Percentiles rank a stretch among this genome's conserved stretches.
These are phyloP conservation scores for Heterochromis multidens DNA, from an alignment of 2,113 vertebrate genomes.

Conservation along the genomic window DNA sequence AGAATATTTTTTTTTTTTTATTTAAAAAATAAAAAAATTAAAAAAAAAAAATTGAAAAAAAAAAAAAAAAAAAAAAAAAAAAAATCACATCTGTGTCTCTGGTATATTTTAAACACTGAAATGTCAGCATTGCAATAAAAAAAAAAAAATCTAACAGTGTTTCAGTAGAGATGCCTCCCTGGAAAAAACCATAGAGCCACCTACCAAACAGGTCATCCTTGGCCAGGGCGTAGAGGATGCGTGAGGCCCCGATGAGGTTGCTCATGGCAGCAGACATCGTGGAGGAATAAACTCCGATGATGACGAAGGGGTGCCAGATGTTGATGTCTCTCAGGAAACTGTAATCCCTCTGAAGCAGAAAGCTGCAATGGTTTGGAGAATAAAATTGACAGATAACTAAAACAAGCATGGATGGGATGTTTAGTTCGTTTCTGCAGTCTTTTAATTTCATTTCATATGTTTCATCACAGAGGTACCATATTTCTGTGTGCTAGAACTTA, in stretches of 20 bases:
- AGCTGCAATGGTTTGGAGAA: slow-evolving; percentile 49
- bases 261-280: slow-evolving; percentile 89
- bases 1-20: too few species aligned
- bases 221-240: slow-evolving; percentile 87
- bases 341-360: slow-evolving; percentile 84
- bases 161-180: background rate
- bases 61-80: too few species aligned
- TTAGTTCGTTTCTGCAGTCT: background rate
- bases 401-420: background rate
- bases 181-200: background rate
- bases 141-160: background rate
- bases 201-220: slow-evolving; percentile 88
- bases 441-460: background rate
- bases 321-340: slow-evolving; percentile 87
- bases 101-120: background rate
- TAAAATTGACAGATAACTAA: background rate
- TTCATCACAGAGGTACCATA: background rate
- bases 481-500: background rate
- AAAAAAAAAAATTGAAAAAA: too few species aligned
- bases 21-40: too few species aligned
- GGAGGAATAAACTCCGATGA: slow-evolving; percentile 84
- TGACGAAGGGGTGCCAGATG: slow-evolving; percentile 83
- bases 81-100: background rate
- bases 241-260: slow-evolving; percentile 88
- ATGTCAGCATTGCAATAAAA: background rate